A percentile compares a stretch with the other conserved stretches of the same genome.
Evolutionary conservation across 2,113 vertebrate genomes (phyloP).

Genomic region (Athene cunicularia): DNA sequence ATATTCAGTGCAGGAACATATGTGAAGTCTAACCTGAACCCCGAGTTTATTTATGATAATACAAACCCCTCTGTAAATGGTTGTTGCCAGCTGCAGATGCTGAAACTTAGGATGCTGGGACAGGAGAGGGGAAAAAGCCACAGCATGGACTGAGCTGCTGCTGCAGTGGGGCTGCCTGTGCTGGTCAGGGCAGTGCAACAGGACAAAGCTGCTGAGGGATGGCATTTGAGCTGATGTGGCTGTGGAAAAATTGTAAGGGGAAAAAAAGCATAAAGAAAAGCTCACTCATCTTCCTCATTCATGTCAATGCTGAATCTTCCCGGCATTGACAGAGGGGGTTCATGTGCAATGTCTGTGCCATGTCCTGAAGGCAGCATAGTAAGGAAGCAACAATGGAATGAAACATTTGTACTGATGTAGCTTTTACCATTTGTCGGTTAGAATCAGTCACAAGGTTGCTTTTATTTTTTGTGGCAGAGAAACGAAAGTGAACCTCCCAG

Average conservation of each 20-base stretch:
- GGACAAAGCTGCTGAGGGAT: neutral
- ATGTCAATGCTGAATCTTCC: neutral
- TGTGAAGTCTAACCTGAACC: neutral
- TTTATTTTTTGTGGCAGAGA: neutral
- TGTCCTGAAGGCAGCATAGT: fast-evolving
- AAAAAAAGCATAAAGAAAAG: neutral
- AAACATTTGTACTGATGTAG: neutral
- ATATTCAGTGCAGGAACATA: neutral
- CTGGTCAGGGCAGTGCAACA: neutral
- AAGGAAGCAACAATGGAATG: neutral
- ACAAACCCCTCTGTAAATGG: neutral
- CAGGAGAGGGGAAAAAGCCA: neutral
- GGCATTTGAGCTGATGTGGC: neutral
- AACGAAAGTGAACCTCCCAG: neutral
- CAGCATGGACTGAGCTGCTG: neutral
- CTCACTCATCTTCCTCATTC: neutral
- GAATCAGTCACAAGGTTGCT: neutral
- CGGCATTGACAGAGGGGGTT: neutral
- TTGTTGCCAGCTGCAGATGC: neutral
- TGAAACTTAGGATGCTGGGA: neutral
- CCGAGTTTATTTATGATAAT: neutral
- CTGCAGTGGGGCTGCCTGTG: neutral
- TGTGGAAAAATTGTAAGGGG: neutral
- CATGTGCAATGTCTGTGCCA: neutral
- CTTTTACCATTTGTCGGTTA: neutral